These are phyloP conservation scores for Todus mexicanus DNA, from an alignment of 2,797 vertebrate species.

Conservation along the genomic window DNA sequence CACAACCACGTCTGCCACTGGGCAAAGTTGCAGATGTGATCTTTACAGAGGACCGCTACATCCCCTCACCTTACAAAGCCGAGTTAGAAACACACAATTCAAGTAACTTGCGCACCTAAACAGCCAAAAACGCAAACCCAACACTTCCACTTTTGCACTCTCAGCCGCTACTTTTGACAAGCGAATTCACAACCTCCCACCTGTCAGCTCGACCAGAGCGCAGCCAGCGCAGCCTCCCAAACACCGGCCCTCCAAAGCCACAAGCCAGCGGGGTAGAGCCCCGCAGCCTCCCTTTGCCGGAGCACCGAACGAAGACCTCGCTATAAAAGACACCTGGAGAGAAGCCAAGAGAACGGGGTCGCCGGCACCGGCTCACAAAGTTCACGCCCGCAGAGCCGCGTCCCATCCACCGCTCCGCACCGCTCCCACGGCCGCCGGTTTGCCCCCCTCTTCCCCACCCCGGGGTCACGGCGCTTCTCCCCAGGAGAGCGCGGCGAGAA, in stretches of 20 bases:
- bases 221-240: background rate
- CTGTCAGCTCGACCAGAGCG: background rate
- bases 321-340: background rate
- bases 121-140: background rate
- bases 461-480: background rate
- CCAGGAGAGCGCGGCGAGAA: background rate
- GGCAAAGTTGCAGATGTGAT: background rate
- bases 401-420: background rate
- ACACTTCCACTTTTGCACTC: background rate
- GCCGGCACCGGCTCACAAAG: background rate
- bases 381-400: background rate
- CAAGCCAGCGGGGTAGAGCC: too few species aligned
- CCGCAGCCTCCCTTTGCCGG: background rate
- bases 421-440: background rate
- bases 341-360: background rate
- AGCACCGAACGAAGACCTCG: background rate
- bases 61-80: background rate
- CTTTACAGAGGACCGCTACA: background rate
- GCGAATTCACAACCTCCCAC: background rate
- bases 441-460: background rate
- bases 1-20: rapidly evolving
- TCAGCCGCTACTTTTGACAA: background rate
- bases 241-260: background rate
- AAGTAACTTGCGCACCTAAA: background rate
- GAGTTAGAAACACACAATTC: background rate